Evolutionary conservation across 2,888 invertebrate genomes (phyloP).

Genomic region (Nasonia oneida): DNA sequence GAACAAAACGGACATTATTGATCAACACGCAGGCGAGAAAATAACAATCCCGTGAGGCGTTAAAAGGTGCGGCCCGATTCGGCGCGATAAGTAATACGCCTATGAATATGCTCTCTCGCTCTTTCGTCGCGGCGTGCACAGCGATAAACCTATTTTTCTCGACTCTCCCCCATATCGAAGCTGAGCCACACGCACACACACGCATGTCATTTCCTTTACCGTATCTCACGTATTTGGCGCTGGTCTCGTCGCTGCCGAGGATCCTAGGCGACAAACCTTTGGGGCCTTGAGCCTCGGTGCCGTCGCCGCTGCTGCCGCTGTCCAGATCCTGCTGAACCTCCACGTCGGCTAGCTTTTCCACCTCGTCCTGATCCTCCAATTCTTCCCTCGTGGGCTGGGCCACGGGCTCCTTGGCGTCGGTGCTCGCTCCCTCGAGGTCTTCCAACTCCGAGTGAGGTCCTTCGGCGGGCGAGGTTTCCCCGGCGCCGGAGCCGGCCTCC

Average conservation of each 20-base stretch:
- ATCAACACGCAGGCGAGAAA: neutral
- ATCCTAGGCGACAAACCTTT: conserved; percentile 62
- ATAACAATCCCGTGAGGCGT: neutral
- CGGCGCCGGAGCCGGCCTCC: neutral
- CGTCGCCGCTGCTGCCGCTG: neutral
- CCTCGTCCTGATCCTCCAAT: conserved; percentile 6
- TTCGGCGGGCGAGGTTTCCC: neutral
- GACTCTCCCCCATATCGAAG: neutral
- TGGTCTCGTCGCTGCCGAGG: conserved; percentile 62
- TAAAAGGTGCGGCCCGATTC: conserved; percentile 37
- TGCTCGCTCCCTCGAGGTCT: conserved; percentile 64
- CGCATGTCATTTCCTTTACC: conserved; percentile 69
- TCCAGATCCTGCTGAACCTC: conserved; percentile 23
- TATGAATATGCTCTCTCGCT: neutral
- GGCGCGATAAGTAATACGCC: neutral
- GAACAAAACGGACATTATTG: neutral
- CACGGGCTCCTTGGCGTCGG: neutral
- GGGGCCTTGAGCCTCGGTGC: neutral
- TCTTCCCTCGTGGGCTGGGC: neutral
- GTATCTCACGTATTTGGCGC: conserved; percentile 74
- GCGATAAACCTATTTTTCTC: conserved; percentile 37
- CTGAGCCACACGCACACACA: neutral
- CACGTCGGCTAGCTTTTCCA: conserved; percentile 6
- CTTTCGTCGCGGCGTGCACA: neutral
- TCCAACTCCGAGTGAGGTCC: conserved; percentile 63